A percentile compares a stretch with the other conserved stretches of the same genome.
Evolutionary conservation across 2,113 vertebrate species (phyloP).

Genomic region (Phrynosoma blainvillii): DNA sequence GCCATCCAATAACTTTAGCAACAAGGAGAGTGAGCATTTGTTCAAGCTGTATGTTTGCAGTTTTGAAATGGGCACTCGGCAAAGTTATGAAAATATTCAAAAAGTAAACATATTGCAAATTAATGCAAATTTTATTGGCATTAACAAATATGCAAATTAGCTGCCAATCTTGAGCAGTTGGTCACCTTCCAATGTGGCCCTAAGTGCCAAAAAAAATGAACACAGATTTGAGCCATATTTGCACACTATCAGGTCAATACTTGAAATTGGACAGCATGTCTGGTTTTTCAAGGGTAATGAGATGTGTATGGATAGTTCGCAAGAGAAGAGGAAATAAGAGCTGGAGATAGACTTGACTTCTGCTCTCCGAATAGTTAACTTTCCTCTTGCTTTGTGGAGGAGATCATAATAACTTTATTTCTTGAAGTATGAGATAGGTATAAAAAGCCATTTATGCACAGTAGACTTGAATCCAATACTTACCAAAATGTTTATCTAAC

Average conservation of each 20-base stretch:
- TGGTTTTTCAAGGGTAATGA: constrained; percentile 41
- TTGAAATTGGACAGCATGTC: constrained; percentile 42
- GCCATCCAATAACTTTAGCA: constrained; percentile 22
- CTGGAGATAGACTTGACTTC: constrained; percentile 28
- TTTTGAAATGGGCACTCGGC: constrained; percentile 38
- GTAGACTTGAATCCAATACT: constrained; percentile 25
- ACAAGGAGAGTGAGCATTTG: constrained; percentile 40
- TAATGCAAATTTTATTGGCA: constrained; percentile 49
- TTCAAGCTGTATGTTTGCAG: constrained; percentile 42
- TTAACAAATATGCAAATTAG: constrained; percentile 47
- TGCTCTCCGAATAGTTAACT: constrained; percentile 33
- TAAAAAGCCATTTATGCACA: background rate
- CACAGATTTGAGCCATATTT: constrained; percentile 48
- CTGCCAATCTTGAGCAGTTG: constrained; percentile 43
- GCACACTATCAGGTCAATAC: constrained; percentile 44
- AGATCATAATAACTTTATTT: constrained; percentile 16
- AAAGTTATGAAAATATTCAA: constrained; percentile 49
- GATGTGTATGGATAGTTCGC: constrained; percentile 32
- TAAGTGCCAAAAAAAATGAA: constrained; percentile 46
- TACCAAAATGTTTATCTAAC: background rate
- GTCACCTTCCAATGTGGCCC: constrained; percentile 44
- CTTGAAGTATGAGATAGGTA: constrained; percentile 2
- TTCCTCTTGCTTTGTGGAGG: constrained; percentile 12
- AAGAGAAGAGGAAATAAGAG: constrained; percentile 33
- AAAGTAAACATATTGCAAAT: constrained; percentile 49